phyloP scores from a whole-genome alignment of 2,797 vertebrate species.

The Coendou prehensilis region DNA sequence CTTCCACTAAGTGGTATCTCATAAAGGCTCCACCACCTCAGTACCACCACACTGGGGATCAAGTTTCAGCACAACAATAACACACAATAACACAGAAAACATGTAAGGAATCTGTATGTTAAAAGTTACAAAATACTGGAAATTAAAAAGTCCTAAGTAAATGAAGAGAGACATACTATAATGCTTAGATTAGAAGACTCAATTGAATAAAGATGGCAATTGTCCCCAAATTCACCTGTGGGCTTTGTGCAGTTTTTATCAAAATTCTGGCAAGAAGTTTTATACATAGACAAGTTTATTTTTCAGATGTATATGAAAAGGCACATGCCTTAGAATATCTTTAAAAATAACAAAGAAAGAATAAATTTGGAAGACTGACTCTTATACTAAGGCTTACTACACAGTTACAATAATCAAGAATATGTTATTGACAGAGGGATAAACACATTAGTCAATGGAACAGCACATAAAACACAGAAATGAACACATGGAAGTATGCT shows the following conservation, averaged over 20 bases:
- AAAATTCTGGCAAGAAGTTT: neutral
- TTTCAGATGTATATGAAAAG: neutral
- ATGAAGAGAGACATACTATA: neutral
- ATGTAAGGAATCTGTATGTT: neutral
- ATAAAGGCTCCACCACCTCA: neutral
- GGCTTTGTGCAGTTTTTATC: neutral
- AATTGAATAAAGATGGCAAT: neutral
- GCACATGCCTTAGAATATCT: neutral
- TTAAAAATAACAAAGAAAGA: conserved; percentile 31
- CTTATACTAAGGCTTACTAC: neutral
- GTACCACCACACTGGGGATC: neutral
- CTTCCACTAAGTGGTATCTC: neutral
- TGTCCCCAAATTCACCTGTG: neutral
- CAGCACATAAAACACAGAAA: neutral
- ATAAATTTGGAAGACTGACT: neutral
- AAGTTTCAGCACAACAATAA: neutral
- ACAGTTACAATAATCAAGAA: neutral
- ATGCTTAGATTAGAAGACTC: neutral
- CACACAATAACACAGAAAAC: conserved; percentile 3
- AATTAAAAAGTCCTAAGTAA: conserved; percentile 44
- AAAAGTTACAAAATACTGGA: conserved; percentile 49
- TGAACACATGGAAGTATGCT: neutral
- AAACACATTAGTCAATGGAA: neutral
- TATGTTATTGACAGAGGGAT: neutral
- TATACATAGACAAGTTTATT: neutral